These are phyloP conservation scores for Tenthredo distinguenda DNA, from an alignment of 2,888 invertebrate species.

Conservation along the genomic window DNA sequence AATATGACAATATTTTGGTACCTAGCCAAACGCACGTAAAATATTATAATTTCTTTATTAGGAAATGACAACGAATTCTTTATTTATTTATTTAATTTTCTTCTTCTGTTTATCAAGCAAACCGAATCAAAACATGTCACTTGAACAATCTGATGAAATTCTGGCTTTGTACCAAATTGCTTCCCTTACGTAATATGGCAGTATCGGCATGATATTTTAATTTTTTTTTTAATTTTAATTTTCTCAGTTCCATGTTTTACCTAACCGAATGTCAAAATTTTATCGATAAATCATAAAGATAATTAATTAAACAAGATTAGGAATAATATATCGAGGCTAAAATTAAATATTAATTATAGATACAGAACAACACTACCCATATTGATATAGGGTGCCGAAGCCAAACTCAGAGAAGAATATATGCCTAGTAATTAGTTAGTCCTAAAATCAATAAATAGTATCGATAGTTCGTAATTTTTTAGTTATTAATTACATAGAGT, in stretches of 20 bases:
- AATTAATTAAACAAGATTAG: conserved; percentile 13
- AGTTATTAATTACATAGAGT: conserved; percentile 33
- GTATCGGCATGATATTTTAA: conserved; percentile 70
- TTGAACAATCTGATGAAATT: conserved; percentile 44
- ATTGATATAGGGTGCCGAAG: background rate
- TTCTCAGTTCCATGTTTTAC: conserved; percentile 25
- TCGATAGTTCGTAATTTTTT: conserved; percentile 33
- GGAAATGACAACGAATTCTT: background rate
- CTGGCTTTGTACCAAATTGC: conserved; percentile 66
- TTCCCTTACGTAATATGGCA: conserved; percentile 72
- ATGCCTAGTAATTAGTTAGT: conserved; percentile 35
- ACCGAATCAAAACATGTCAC: conserved; percentile 3
- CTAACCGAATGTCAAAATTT: conserved; percentile 21
- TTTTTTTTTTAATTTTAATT: background rate
- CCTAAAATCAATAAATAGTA: conserved; percentile 51
- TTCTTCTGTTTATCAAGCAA: background rate
- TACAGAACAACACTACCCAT: conserved; percentile 10
- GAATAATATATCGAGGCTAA: conserved; percentile 28
- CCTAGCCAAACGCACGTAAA: conserved; percentile 42
- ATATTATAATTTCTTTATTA: conserved; percentile 12
- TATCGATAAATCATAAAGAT: conserved; percentile 6
- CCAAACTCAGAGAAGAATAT: conserved; percentile 18
- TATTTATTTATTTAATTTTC: background rate
- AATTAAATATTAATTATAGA: conserved; percentile 26
- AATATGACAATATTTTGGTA: conserved; percentile 48